phyloP scores from a whole-genome alignment of 64 coral and sea anemone genomes.

The Stichodactyla helianthus region DNA sequence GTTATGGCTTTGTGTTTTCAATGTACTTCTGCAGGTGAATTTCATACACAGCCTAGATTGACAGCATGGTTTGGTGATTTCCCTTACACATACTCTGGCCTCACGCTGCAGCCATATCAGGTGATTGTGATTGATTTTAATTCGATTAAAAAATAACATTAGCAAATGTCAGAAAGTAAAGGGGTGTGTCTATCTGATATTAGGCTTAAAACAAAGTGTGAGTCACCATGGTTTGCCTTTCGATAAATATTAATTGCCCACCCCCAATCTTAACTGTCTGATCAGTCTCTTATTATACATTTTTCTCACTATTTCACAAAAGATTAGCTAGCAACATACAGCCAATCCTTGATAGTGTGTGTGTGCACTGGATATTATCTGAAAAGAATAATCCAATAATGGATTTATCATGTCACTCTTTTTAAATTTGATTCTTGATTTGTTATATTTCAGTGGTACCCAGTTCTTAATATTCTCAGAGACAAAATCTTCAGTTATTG shows the following conservation, averaged over 20 bases:
- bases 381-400: too few relatives aligned
- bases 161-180: too few relatives aligned
- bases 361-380: too few relatives aligned
- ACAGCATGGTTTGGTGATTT: constrained; percentile 91
- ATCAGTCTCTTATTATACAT: too few relatives aligned
- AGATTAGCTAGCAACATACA: too few relatives aligned
- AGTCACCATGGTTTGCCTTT: too few relatives aligned
- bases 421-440: neutral
- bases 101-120: constrained; percentile 59
- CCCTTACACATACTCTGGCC: constrained; percentile 71
- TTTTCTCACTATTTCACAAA: too few relatives aligned
- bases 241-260: too few relatives aligned
- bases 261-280: too few relatives aligned
- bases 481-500: constrained; percentile 52
- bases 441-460: constrained; percentile 50
- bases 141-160: neutral
- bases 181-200: too few relatives aligned
- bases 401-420: neutral
- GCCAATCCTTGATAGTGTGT: too few relatives aligned
- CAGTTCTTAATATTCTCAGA: constrained; percentile 51
- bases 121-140: neutral
- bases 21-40: constrained; percentile 44
- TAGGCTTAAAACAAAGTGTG: too few relatives aligned
- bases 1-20: neutral
- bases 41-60: constrained; percentile 68